A percentile compares a stretch with the other conserved stretches of the same genome.
phyloP scores from a whole-genome alignment of 1,140 invertebrate species.

The Calliphora vicina region DNA sequence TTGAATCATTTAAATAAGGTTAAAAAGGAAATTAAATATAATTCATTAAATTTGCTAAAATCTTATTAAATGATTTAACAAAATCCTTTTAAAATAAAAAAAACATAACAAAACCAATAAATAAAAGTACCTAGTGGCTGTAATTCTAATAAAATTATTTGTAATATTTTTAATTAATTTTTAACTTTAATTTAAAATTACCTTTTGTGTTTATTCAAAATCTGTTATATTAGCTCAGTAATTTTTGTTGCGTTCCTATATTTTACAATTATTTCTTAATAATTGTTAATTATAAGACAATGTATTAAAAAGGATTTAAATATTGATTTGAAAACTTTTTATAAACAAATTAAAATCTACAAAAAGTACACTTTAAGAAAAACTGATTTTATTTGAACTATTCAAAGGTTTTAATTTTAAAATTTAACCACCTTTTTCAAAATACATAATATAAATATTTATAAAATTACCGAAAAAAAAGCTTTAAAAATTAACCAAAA shows the following conservation, averaged over 20 bases:
- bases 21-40: not conserved
- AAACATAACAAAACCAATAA: not conserved
- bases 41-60: no score
- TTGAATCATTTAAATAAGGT: not conserved
- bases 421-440: no score
- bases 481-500: not conserved
- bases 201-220: not conserved
- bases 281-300: conserved; percentile 21
- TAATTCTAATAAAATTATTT: conserved; percentile 20
- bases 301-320: not conserved
- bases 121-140: not conserved
- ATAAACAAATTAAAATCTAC: no score
- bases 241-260: conserved; percentile 1
- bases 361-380: no score
- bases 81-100: not conserved
- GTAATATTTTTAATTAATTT: conserved; percentile 8
- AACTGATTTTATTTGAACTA: no score
- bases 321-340: not conserved
- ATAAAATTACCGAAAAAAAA: not conserved
- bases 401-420: no score
- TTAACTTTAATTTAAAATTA: not conserved
- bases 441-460: not conserved
- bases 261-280: conserved; percentile 4
- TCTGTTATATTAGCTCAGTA: not conserved
- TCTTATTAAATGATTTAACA: not conserved